These are phyloP conservation scores for Cirrhinus mrigala DNA, from an alignment of 2,797 vertebrate species.

Conservation along the genomic window DNA sequence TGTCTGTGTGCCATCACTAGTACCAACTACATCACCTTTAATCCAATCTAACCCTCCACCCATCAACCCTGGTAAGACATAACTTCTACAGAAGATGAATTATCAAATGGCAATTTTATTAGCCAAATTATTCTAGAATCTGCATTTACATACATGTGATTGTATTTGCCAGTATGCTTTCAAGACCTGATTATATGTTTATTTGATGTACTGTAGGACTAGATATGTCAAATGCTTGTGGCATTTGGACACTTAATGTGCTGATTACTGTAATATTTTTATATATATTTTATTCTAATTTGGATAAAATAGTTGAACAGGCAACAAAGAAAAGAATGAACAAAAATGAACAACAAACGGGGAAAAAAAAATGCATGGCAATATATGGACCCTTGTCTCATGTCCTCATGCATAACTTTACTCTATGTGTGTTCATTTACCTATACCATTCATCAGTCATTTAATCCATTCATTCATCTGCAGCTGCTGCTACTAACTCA, in stretches of 20 bases:
- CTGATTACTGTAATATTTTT: not conserved
- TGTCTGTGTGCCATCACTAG: constrained; percentile 35
- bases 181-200: not conserved
- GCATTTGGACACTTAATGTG: not conserved
- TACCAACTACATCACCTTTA: constrained; percentile 20
- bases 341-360: not conserved
- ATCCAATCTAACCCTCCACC: not conserved
- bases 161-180: not conserved
- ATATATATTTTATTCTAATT: not conserved
- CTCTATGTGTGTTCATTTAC: constrained; percentile 32
- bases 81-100: constrained; percentile 8
- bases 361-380: not conserved
- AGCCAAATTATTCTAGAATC: not conserved
- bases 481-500: constrained; percentile 50
- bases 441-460: constrained; percentile 42
- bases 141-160: not conserved
- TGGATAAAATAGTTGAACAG: not conserved
- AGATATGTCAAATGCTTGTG: not conserved
- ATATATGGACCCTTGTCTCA: not conserved
- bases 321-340: not conserved
- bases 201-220: not conserved
- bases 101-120: not conserved
- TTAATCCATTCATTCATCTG: constrained; percentile 50
- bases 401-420: constrained; percentile 35
- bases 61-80: constrained; percentile 38